A percentile compares a stretch with the other conserved stretches of the same genome.
Conservation (phyloP, 2,797 vertebrate genomes). For the Labroides dimidiatus region DNA sequence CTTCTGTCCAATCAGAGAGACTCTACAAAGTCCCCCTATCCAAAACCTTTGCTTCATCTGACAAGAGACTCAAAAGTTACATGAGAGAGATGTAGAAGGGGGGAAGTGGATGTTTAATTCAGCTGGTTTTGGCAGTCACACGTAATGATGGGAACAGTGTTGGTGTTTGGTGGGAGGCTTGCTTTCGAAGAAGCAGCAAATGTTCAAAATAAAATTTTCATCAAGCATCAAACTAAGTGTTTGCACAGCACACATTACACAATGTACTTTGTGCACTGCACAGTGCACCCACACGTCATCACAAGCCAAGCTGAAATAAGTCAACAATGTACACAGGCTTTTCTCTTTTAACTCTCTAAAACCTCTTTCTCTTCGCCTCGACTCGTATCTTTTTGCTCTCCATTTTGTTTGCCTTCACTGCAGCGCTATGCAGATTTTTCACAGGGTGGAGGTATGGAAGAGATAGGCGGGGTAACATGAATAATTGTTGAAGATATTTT, state of each 20-base stretch:
- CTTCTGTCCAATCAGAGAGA: slow-evolving; percentile 42
- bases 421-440: slow-evolving; percentile 83
- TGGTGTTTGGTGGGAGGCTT: slow-evolving; percentile 66
- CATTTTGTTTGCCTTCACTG: slow-evolving; percentile 71
- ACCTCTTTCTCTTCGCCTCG: slow-evolving; percentile 7
- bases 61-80: slow-evolving; percentile 37
- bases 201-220: slow-evolving; percentile 46
- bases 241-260: slow-evolving; percentile 47
- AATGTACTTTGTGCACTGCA: slow-evolving; percentile 57
- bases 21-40: slow-evolving; percentile 26
- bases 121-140: slow-evolving; percentile 42
- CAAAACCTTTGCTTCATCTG: slow-evolving; percentile 35
- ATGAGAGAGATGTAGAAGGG: slow-evolving; percentile 23
- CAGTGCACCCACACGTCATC: slow-evolving; percentile 75
- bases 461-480: slow-evolving; percentile 83
- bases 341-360: slow-evolving; percentile 33
- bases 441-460: slow-evolving; percentile 70
- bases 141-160: slow-evolving; percentile 46
- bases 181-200: slow-evolving; percentile 50
- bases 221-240: slow-evolving; percentile 55
- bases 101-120: slow-evolving; percentile 48
- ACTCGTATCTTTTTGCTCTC: slow-evolving; percentile 31
- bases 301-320: slow-evolving; percentile 66
- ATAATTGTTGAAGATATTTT: slow-evolving; percentile 89
- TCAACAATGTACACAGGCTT: slow-evolving; percentile 50